phyloP scores from a whole-genome alignment of 2,888 invertebrate genomes.

The Clepsis dumicolana region DNA sequence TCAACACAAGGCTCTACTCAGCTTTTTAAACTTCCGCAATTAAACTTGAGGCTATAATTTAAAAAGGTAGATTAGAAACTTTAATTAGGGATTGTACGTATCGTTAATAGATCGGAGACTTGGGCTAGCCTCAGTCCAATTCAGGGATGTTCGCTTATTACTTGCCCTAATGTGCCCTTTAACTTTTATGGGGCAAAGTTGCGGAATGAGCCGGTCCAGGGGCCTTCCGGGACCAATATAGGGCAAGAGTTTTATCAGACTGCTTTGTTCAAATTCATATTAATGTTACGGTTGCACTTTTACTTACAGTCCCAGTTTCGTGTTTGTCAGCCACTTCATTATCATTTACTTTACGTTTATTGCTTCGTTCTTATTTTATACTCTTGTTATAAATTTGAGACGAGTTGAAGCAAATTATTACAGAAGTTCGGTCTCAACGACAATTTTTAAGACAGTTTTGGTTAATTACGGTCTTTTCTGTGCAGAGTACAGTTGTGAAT shows the following conservation, averaged over 20 bases:
- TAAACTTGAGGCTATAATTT: constrained; percentile 22
- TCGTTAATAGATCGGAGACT: constrained; percentile 55
- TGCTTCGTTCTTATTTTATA: not conserved
- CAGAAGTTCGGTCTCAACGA: not conserved
- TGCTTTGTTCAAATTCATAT: constrained; percentile 71
- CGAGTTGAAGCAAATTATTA: not conserved
- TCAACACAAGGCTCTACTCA: not conserved
- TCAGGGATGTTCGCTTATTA: constrained; percentile 79
- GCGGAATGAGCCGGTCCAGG: constrained; percentile 65
- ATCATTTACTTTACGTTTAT: not conserved
- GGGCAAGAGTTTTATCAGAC: constrained; percentile 76
- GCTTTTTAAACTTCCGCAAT: constrained; percentile 24
- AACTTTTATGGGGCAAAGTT: constrained; percentile 84
- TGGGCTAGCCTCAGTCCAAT: constrained; percentile 66
- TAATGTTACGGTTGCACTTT: constrained; percentile 62
- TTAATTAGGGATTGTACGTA: constrained; percentile 44
- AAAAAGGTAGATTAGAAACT: constrained; percentile 31
- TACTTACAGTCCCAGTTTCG: constrained; percentile 1
- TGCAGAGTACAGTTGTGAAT: not conserved
- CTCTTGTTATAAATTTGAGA: not conserved
- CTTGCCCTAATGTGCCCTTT: constrained; percentile 83
- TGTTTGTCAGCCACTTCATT: constrained; percentile 10
- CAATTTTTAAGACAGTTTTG: not conserved
- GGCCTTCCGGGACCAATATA: constrained; percentile 74
- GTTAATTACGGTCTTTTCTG: not conserved